phyloP scores from a whole-genome alignment of 2,888 invertebrate genomes.

The Nymphalis polychloros region DNA sequence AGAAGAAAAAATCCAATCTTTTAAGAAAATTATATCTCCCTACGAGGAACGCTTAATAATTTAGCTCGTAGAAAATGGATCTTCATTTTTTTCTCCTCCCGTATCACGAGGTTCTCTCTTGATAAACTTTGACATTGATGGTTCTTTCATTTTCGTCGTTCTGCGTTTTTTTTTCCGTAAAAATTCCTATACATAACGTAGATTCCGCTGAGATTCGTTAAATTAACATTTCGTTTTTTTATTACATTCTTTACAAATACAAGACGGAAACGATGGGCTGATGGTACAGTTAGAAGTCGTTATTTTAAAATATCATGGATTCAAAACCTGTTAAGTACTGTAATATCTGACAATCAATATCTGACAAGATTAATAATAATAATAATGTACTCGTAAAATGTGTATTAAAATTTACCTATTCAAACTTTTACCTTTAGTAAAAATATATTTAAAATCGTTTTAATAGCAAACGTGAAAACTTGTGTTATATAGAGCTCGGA shows the following conservation, averaged over 20 bases:
- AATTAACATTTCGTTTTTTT: not conserved
- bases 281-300: not conserved
- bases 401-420: no score
- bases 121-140: conserved; percentile 38
- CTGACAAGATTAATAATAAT: no score
- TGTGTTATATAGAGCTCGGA: no score
- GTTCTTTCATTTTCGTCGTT: conserved; percentile 19
- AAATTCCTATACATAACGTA: not conserved
- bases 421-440: no score
- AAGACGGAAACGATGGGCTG: not conserved
- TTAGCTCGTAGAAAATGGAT: conserved; percentile 19
- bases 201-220: not conserved
- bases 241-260: not conserved
- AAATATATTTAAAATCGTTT: no score
- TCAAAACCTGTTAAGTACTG: no score
- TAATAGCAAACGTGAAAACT: no score
- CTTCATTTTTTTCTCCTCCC: conserved; percentile 22
- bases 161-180: conserved; percentile 25
- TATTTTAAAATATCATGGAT: no score
- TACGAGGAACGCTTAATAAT: conserved; percentile 34
- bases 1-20: conserved; percentile 23
- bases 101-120: conserved; percentile 28
- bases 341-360: no score
- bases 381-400: no score
- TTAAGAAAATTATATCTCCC: conserved; percentile 32